Evolutionary conservation across 23 tunicate genomes (phyloP), one percentile per base, ranked within the genome.

Genomic region (Ciona savignyi): DNA sequence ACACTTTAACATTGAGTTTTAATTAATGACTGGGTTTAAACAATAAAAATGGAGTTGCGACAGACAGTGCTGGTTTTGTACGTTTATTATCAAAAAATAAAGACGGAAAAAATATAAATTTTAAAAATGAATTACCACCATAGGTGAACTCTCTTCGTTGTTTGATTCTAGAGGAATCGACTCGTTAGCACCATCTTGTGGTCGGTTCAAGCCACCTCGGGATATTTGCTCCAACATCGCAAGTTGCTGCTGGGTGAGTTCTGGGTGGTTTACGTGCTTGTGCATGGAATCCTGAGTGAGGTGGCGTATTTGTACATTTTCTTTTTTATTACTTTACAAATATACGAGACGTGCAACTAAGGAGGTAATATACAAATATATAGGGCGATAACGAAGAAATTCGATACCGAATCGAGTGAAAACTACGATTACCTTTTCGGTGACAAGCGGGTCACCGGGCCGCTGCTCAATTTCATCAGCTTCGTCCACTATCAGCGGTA

Each of bases 401-500:
- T n/a, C n/a, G n/a, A n/a, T n/a, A n/a, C n/a, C n/a, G n/a, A n/a
- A n/a, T n/a, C n/a, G n/a, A n/a, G n/a, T n/a, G n/a, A n/a, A n/a
- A n/a, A n/a, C n/a, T n/a, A n/a, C n/a, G n/a, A n/a, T n/a, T n/a
- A n/a, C n/a, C n/a, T n/a, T n/a, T n/a, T n/a, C n/a, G n/a, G n/a
- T n/a, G n/a, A n/a, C n/a, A n/a, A n/a, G n/a, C n/a, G 82, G 48
- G 33, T 30, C 74, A 30, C 81, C 85, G 6, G 93, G 85, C 25
- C 85, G 62, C 70, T 86, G 85, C 68, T 86, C 85, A 25, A 75
- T 62, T 64, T 86, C 93, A 27, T 86, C 93, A 2, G 84, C 83
- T 77, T 87, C 95, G 51, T 87, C 95, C 76, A 87, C 85, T 63
- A 87, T 81, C 24, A 87, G 86, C 73, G 95, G 95, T 33, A 81